Evolutionary conservation across 1,140 invertebrate species (phyloP).

Genomic region (Cepaea nemoralis): DNA sequence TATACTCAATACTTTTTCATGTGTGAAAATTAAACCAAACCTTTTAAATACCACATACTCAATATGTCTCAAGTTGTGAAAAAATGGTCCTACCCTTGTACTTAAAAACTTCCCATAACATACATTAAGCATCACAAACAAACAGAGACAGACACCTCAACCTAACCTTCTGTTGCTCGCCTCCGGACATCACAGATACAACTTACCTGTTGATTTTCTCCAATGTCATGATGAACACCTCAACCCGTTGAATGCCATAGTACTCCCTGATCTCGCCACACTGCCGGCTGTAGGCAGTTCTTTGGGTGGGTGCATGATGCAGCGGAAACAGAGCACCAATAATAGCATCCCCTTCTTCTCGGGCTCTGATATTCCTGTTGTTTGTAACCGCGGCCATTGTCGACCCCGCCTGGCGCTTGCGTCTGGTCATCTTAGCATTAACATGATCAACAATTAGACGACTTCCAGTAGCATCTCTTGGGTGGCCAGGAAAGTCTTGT

Average conservation of each 20-base stretch:
- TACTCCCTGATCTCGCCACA: conserved; percentile 76
- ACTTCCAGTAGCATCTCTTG: background rate
- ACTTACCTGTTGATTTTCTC: conserved; percentile 74
- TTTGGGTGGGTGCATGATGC: conserved; percentile 77
- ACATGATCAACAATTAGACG: background rate
- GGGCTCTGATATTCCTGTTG: conserved; percentile 30
- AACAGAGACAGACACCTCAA: too few relatives aligned
- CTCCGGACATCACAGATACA: background rate
- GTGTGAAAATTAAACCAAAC: too few relatives aligned
- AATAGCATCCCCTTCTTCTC: conserved; percentile 78
- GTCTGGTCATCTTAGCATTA: background rate
- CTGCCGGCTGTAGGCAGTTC: conserved; percentile 59
- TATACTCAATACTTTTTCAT: too few relatives aligned
- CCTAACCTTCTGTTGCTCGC: too few relatives aligned
- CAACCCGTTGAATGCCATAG: conserved; percentile 85
- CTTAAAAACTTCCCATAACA: too few relatives aligned
- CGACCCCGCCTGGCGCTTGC: background rate
- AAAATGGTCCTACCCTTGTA: too few relatives aligned
- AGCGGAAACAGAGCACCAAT: conserved; percentile 83
- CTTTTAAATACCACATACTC: too few relatives aligned
- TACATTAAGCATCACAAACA: too few relatives aligned
- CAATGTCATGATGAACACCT: conserved; percentile 78
- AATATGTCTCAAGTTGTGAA: too few relatives aligned
- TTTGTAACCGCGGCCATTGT: background rate
- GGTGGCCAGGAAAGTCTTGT: background rate